Conservation (phyloP, 2,888 invertebrate species). For the Tromatobia lineatoria region DNA sequence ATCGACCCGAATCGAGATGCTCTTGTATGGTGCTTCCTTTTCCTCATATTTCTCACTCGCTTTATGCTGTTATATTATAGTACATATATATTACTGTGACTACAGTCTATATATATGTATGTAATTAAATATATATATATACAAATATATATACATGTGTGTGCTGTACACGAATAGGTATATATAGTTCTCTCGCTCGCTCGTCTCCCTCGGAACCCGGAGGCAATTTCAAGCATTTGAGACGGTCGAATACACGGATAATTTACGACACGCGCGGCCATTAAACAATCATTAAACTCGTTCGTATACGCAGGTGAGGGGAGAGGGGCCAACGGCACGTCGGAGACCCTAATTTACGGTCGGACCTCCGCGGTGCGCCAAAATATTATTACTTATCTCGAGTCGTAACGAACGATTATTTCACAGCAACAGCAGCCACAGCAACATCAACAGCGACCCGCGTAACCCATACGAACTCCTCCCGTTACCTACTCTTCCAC, state of each 20-base stretch:
- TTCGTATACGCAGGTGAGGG: slow-evolving; percentile 75
- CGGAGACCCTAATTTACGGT: slow-evolving; percentile 84
- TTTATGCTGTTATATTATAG: background rate
- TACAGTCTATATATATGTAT: no score
- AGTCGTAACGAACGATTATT: slow-evolving; percentile 72
- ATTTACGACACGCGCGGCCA: slow-evolving; percentile 85
- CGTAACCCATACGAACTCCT: slow-evolving; percentile 35
- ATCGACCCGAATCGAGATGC: background rate
- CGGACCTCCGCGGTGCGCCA: slow-evolving; percentile 84
- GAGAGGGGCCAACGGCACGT: slow-evolving; percentile 77
- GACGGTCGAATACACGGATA: slow-evolving; percentile 84
- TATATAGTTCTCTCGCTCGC: slow-evolving; percentile 48
- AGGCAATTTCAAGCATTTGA: slow-evolving; percentile 84
- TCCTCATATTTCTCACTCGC: background rate
- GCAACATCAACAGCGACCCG: slow-evolving; percentile 30
- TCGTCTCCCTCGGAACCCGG: slow-evolving; percentile 74
- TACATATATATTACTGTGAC: slow-evolving; percentile 18
- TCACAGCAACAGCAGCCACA: slow-evolving; percentile 62
- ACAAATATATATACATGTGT: slow-evolving; percentile 13
- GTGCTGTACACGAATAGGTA: slow-evolving; percentile 17
- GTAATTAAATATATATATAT: background rate
- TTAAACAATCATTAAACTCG: slow-evolving; percentile 86
- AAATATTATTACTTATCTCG: slow-evolving; percentile 83
- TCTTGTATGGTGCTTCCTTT: background rate
- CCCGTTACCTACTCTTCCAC: background rate